Conservation (phyloP, 2,113 vertebrate species). For the Murina feae region DNA sequence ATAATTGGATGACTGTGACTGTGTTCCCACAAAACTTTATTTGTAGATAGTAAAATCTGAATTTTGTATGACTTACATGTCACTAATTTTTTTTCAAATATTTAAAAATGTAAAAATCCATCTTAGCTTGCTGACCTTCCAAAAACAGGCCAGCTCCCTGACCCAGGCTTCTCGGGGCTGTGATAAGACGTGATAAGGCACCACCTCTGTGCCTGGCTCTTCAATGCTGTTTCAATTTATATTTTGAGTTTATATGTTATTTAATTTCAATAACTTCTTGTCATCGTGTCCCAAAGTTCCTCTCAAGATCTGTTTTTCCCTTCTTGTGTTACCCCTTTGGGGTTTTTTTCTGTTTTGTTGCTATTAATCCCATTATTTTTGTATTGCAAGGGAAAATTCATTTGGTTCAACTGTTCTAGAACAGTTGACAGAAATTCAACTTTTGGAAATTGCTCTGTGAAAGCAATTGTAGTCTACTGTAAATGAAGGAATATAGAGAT, state of each 20-base stretch:
- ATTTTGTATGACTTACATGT: background rate
- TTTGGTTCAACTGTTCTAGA: background rate
- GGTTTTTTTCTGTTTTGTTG: background rate
- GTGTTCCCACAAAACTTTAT: background rate
- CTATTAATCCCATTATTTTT: background rate
- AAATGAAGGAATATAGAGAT: background rate
- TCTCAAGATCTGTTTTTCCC: background rate
- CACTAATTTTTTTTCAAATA: background rate
- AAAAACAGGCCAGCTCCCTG: background rate
- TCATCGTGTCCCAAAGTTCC: background rate
- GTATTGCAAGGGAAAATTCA: background rate
- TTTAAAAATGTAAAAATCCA: background rate
- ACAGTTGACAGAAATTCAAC: background rate
- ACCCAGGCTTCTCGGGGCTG: too few relatives aligned
- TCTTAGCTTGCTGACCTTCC: background rate
- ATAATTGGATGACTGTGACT: rapidly evolving
- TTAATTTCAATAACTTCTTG: background rate
- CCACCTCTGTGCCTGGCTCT: background rate
- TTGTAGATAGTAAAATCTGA: background rate
- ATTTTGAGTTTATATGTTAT: background rate
- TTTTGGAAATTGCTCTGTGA: background rate
- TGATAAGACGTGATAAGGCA: background rate
- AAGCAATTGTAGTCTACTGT: background rate
- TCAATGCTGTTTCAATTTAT: background rate
- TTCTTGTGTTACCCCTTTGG: background rate